Percentiles rank a stretch among this genome's conserved stretches.
Evolutionary conservation across 2,888 invertebrate species (phyloP).

Genomic region (Xestobium rufovillosum): DNA sequence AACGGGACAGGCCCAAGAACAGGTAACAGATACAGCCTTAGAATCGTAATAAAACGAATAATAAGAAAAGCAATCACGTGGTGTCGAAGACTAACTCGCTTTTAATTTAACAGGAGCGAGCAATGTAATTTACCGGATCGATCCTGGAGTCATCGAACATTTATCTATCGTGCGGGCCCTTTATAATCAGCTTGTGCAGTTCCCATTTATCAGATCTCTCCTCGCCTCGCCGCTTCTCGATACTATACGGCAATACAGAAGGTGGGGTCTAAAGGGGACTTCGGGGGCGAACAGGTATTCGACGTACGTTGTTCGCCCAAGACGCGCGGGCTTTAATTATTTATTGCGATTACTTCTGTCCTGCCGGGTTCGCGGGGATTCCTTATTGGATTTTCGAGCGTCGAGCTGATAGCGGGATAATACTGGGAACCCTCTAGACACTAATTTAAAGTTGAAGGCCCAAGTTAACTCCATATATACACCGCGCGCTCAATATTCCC

Average conservation of each 20-base stretch:
- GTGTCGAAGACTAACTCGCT: slow-evolving; percentile 36
- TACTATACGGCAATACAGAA: slow-evolving; percentile 5
- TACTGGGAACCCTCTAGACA: too few relatives aligned
- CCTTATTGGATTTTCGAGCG: slow-evolving; percentile 26
- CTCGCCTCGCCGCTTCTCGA: slow-evolving; percentile 5
- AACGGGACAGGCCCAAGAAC: too few relatives aligned
- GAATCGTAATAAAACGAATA: slow-evolving; percentile 27
- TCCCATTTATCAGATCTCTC: slow-evolving; percentile 33
- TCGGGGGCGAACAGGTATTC: slow-evolving; percentile 9
- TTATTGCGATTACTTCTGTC: slow-evolving; percentile 27
- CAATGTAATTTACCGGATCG: slow-evolving; percentile 41
- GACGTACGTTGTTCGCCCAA: slow-evolving; percentile 8
- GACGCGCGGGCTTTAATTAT: slow-evolving; percentile 27
- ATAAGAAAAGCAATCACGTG: slow-evolving; percentile 32
- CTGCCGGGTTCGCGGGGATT: slow-evolving; percentile 22
- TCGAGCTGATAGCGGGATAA: too few relatives aligned
- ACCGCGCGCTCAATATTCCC: too few relatives aligned
- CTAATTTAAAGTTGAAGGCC: too few relatives aligned
- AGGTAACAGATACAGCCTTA: too few relatives aligned
- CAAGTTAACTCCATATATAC: too few relatives aligned
- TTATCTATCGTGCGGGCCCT: slow-evolving; percentile 37
- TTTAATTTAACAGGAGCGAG: slow-evolving; percentile 42
- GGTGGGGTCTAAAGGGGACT: slow-evolving; percentile 6
- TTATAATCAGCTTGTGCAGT: slow-evolving; percentile 38
- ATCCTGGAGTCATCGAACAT: slow-evolving; percentile 38